Conservation (phyloP, 92 coral and sea anemone genomes). For the Umimayanthus chanpuru region DNA sequence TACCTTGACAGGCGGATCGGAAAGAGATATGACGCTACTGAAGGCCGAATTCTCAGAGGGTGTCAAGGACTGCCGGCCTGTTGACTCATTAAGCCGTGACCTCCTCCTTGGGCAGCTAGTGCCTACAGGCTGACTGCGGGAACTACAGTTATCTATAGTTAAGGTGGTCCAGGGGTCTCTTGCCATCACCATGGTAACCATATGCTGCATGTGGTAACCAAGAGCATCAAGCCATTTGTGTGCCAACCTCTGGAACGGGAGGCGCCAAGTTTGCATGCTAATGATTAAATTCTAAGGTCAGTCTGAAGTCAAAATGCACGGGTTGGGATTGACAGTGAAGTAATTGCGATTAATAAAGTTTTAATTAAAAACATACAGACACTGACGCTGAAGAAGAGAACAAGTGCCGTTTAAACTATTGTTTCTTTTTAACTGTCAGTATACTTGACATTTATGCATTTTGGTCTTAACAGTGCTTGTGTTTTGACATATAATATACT, state of each 20-base stretch:
- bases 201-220: conserved; percentile 58
- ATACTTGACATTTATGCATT: no score
- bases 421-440: no score
- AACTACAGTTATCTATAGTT: conserved; percentile 16
- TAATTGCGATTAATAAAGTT: not conserved
- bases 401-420: no score
- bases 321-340: not conserved
- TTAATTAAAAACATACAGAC: not conserved
- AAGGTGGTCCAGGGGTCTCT: conserved; percentile 73
- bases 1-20: conserved; percentile 48
- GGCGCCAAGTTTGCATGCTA: conserved; percentile 93
- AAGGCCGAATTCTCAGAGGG: conserved; percentile 80
- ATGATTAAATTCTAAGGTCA: not conserved
- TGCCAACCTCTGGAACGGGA: conserved; percentile 70
- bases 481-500: no score
- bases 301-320: not conserved
- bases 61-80: conserved; percentile 41
- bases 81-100: not conserved
- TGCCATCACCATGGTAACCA: conserved; percentile 63
- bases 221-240: conserved; percentile 84
- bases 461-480: no score
- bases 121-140: conserved; percentile 15
- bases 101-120: conserved; percentile 15
- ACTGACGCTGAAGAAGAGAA: no score
- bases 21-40: conserved; percentile 53